Conservation (phyloP, 2,888 invertebrate species). For the Bimastos eiseni region DNA sequence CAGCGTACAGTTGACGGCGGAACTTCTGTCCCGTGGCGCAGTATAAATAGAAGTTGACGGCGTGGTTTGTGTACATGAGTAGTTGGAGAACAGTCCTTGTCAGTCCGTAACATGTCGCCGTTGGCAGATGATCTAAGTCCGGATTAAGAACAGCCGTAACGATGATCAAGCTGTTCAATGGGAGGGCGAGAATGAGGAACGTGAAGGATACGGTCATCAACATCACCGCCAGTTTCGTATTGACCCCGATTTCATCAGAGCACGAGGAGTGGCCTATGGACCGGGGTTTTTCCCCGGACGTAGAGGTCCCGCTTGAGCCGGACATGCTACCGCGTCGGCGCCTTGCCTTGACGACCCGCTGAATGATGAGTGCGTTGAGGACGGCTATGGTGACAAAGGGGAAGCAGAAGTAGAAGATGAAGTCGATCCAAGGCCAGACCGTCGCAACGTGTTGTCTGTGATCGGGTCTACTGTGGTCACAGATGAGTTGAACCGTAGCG, state of each 20-base stretch:
- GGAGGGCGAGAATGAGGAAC: neutral
- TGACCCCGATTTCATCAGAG: neutral
- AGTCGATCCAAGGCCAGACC: slow-evolving; percentile 33
- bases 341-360: neutral
- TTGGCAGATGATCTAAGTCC: neutral
- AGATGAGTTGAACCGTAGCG: neutral
- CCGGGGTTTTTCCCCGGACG: neutral
- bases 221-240: neutral
- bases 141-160: neutral
- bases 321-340: neutral
- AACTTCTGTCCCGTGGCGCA: slow-evolving; percentile 22
- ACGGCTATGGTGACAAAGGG: slow-evolving; percentile 34
- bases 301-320: neutral
- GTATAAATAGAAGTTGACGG: slow-evolving; percentile 23
- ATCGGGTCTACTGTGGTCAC: too few species aligned
- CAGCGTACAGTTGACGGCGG: neutral
- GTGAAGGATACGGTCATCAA: neutral
- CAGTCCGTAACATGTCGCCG: neutral
- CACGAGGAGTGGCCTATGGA: neutral
- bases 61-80: slow-evolving; percentile 15
- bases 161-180: neutral
- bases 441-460: neutral
- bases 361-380: slow-evolving; percentile 29
- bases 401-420: slow-evolving; percentile 22
- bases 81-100: neutral